phyloP scores from a whole-genome alignment of 2,797 vertebrate genomes.

The Bovichtus variegatus region DNA sequence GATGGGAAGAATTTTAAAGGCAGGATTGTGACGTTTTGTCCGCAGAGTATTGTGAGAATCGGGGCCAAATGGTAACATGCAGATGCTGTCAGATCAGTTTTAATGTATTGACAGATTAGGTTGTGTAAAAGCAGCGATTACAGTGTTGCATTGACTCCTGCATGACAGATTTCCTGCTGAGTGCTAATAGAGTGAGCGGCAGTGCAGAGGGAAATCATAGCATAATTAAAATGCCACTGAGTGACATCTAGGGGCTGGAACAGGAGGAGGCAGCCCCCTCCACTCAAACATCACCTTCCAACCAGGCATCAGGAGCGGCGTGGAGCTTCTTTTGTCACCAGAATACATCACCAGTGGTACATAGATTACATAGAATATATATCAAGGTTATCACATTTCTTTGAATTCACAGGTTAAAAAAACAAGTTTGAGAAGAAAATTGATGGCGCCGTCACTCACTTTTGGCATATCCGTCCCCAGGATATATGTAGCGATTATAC shows the following conservation, averaged over 20 bases:
- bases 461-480: conserved; percentile 93
- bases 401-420: too few species aligned
- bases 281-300: background rate
- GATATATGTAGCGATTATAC: conserved; percentile 96
- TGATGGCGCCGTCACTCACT: conserved; percentile 82
- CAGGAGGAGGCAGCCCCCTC: conserved; percentile 5
- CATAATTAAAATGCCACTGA: conserved; percentile 55
- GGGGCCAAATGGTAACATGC: conserved; percentile 16
- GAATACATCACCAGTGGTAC: background rate
- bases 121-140: conserved; percentile 40
- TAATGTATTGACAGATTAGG: conserved; percentile 36
- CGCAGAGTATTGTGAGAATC: background rate
- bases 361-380: background rate
- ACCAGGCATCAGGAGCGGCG: background rate
- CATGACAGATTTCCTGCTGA: conserved; percentile 19
- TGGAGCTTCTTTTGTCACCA: background rate
- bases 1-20: conserved; percentile 10
- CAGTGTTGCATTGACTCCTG: conserved; percentile 9
- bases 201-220: conserved; percentile 27
- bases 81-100: conserved; percentile 33
- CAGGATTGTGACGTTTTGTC: background rate
- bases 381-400: too few species aligned
- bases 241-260: conserved; percentile 31
- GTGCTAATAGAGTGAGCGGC: conserved; percentile 23
- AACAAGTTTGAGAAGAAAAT: conserved; percentile 1